These are phyloP conservation scores for Epizoanthus illoricatus DNA, from an alignment of 92 coral and sea anemone genomes.

Conservation along the genomic window DNA sequence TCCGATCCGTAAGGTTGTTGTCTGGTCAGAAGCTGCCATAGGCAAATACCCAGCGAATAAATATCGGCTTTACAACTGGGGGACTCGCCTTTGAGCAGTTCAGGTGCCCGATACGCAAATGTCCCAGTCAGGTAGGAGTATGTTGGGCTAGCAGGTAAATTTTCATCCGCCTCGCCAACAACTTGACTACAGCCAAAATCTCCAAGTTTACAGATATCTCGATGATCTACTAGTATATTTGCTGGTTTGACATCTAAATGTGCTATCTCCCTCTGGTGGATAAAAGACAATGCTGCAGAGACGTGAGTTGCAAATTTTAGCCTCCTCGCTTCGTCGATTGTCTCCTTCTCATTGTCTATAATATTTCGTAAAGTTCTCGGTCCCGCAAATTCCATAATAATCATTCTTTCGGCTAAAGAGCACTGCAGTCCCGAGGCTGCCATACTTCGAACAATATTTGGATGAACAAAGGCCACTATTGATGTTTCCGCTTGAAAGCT, in stretches of 20 bases:
- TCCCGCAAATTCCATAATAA: slow-evolving; percentile 97
- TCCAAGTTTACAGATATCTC: slow-evolving; percentile 87
- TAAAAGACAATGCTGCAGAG: slow-evolving; percentile 77
- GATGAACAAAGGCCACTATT: slow-evolving; percentile 82
- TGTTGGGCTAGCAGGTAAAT: slow-evolving; percentile 99
- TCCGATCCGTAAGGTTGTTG: slow-evolving; percentile 95
- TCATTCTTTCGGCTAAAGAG: slow-evolving; percentile 68
- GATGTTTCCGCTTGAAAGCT: slow-evolving; percentile 96
- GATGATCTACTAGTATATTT: slow-evolving; percentile 81
- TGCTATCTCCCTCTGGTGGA: slow-evolving; percentile 86
- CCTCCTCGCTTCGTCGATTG: slow-evolving; percentile 71
- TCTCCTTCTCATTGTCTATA: slow-evolving; percentile 77
- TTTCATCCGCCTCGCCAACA: slow-evolving; percentile 80
- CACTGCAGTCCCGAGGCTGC: slow-evolving; percentile 75
- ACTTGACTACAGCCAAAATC: slow-evolving; percentile 97
- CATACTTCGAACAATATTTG: slow-evolving; percentile 78
- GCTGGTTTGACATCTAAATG: slow-evolving; percentile 98
- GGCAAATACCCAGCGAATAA: slow-evolving; percentile 91
- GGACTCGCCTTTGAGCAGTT: slow-evolving; percentile 88
- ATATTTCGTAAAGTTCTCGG: slow-evolving; percentile 77
- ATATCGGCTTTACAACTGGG: slow-evolving; percentile 96
- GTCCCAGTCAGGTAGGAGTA: slow-evolving; percentile 95
- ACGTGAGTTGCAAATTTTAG: slow-evolving; percentile 80
- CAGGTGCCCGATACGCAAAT: slow-evolving; percentile 96
- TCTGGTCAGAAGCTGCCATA: slow-evolving; percentile 90